Evolutionary conservation across 2,113 vertebrate species (phyloP), one percentile per base, ranked within the genome.

Genomic region (Aplodontia rufa): DNA sequence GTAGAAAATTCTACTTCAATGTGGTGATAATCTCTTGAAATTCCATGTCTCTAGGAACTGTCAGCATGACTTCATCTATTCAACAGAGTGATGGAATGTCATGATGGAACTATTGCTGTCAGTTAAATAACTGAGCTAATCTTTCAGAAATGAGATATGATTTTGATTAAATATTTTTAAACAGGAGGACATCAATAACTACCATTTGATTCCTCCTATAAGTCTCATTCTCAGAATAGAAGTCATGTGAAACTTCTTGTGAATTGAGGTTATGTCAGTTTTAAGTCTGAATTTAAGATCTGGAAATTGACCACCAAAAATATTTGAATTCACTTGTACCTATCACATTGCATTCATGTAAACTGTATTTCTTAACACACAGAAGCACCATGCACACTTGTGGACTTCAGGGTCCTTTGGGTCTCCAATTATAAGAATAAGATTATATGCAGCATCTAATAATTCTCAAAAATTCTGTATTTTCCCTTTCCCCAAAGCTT

Each of bases 161-260:
- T 28, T 30, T 80, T 51, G 78, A 8, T 71, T 66, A 53, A 37
- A 22, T 81, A 60, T 37, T 89, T 93, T 76, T 93, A 90, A 58
- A 49, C 22, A 30, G 3, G 14, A 28, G 17, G 49, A n/a, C 16
- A 84, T 72, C 5, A 91, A 1, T 82, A 51, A 17, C 6, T 45
- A 35, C 4, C 8, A 7, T 53, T 84, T 87, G 32, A 69, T 2
- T 4, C 6, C 69, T 62, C 2, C 8, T 32, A 30, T 68, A 80
- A 40, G 26, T 81, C 37, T 88, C 35, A 69, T 20, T 14, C 7
- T 37, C 1, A 60, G 3, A 64, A 19, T 6, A 84, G 12, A n/a
- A 87, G 40, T 30, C 2, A 45, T 53, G 1, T n/a, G 60, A 72
- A 37, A 55, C 17, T 47, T 64, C 51, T 51, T 64, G 3, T 5